phyloP scores from a whole-genome alignment of 2,888 invertebrate species.

The Pachymerium ferrugineum region DNA sequence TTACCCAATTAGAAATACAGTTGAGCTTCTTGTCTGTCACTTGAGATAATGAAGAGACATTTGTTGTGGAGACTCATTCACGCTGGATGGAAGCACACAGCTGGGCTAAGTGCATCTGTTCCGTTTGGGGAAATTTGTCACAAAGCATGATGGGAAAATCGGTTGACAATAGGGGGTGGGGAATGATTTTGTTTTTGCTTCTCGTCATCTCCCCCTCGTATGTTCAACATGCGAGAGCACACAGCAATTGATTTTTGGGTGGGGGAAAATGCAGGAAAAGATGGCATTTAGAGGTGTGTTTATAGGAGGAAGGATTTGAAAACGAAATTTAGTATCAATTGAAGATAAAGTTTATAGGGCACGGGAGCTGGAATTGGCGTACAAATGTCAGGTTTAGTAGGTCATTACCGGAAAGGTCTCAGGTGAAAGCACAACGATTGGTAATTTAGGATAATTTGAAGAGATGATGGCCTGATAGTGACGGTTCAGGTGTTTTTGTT shows the following conservation, averaged over 20 bases:
- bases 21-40: slow-evolving; percentile 20
- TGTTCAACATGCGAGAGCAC: neutral
- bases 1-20: neutral
- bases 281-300: too few relatives aligned
- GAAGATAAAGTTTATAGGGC: too few relatives aligned
- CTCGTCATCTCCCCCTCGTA: neutral
- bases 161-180: neutral
- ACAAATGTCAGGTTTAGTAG: neutral
- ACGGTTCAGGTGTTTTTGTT: slow-evolving; percentile 22
- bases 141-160: slow-evolving; percentile 22
- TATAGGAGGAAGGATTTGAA: too few relatives aligned
- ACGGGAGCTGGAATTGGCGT: too few relatives aligned
- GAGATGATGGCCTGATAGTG: slow-evolving; percentile 21
- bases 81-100: neutral
- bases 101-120: slow-evolving; percentile 15
- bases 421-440: neutral
- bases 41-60: slow-evolving; percentile 24
- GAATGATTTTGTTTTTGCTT: neutral
- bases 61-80: slow-evolving; percentile 14
- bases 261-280: neutral
- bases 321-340: too few relatives aligned
- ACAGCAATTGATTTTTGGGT: neutral
- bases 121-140: slow-evolving; percentile 18
- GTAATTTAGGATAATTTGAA: slow-evolving; percentile 8
- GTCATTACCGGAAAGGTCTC: neutral